Evolutionary conservation across 2,797 vertebrate genomes (phyloP).

Genomic region (Myotis pilosus): DNA sequence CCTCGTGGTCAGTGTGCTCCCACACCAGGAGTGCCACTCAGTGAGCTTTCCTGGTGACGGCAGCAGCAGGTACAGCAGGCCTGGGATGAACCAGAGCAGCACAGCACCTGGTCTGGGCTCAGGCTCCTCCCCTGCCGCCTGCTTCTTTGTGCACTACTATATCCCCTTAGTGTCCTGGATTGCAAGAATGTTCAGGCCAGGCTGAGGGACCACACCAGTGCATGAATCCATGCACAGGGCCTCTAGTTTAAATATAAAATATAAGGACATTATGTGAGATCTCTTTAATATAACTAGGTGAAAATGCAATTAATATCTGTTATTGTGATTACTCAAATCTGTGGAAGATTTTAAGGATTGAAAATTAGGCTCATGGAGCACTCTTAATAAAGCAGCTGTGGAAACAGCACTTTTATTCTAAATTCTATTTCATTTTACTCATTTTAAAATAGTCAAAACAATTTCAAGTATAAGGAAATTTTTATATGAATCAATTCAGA

Average conservation of each 20-base stretch:
- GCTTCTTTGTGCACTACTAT: no score
- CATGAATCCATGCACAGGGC: no score
- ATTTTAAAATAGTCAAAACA: constrained; percentile 39
- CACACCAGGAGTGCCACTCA: no score
- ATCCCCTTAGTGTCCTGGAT: no score
- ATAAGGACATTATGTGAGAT: background rate
- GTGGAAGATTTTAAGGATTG: background rate
- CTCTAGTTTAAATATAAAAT: background rate
- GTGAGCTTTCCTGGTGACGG: no score
- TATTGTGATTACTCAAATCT: background rate
- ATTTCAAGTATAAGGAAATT: background rate
- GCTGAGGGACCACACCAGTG: no score
- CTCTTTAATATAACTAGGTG: background rate
- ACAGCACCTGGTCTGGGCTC: no score
- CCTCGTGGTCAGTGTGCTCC: no score
- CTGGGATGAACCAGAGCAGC: no score
- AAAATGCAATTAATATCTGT: background rate
- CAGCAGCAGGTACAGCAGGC: no score
- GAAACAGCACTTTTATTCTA: background rate
- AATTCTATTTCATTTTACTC: background rate
- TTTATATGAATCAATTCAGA: background rate
- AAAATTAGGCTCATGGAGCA: background rate
- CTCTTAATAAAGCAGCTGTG: background rate
- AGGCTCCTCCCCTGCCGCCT: no score
- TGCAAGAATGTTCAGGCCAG: no score